Percentiles rank a stretch among this genome's conserved stretches.
These are phyloP conservation scores for Sebastolobus altivelis DNA, from an alignment of 2,797 vertebrate genomes.

Conservation along the genomic window DNA sequence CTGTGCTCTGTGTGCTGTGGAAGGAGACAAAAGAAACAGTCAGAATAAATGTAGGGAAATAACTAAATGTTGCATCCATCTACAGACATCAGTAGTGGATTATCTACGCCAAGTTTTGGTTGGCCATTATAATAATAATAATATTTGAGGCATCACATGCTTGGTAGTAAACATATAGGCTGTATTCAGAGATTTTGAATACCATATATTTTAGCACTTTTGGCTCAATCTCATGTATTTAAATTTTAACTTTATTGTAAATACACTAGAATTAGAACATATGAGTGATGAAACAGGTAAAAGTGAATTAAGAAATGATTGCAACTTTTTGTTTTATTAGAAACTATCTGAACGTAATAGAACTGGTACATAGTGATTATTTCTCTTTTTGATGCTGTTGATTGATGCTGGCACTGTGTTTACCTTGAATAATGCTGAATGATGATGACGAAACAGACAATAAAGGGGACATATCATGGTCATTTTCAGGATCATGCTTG, in stretches of 20 bases:
- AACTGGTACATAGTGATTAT: neutral
- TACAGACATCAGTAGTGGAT: neutral
- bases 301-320: neutral
- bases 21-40: neutral
- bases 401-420: neutral
- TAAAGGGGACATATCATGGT: too few species aligned
- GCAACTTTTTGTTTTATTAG: neutral
- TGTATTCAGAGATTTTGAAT: neutral
- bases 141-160: neutral
- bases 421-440: too few species aligned
- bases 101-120: neutral
- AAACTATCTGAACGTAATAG: neutral
- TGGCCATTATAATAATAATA: neutral
- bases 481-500: too few species aligned
- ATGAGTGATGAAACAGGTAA: neutral
- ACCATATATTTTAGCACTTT: neutral
- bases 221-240: neutral
- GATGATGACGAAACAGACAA: too few species aligned
- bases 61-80: neutral
- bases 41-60: neutral
- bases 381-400: too few species aligned
- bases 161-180: neutral
- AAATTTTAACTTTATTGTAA: neutral
- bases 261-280: neutral
- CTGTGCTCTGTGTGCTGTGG: slow-evolving; percentile 82